phyloP scores from a whole-genome alignment of 2,113 vertebrate species.

The Gopherus flavomarginatus region DNA sequence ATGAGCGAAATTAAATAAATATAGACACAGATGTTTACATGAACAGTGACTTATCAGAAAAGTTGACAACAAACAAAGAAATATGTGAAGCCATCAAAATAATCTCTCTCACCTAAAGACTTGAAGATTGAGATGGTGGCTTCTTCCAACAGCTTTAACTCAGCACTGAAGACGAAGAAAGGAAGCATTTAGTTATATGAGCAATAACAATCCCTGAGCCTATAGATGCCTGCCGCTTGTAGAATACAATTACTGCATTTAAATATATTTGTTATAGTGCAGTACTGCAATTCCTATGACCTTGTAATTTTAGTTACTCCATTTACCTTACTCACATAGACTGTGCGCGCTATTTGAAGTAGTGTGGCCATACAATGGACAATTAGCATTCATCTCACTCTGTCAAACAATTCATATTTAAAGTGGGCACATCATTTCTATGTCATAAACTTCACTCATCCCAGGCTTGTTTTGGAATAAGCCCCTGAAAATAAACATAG shows the following conservation, averaged over 20 bases:
- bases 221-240: not conserved
- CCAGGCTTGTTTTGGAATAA: not conserved
- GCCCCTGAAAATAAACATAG: rapidly evolving
- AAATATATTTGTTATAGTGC: not conserved
- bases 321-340: rapidly evolving
- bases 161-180: slow-evolving; percentile 79
- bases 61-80: not conserved
- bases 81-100: not conserved
- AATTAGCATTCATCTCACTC: not conserved
- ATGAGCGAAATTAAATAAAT: not conserved
- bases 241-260: not conserved
- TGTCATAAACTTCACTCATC: not conserved
- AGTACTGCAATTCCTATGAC: not conserved
- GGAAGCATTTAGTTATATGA: not conserved
- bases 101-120: slow-evolving; percentile 86
- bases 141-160: slow-evolving; percentile 94
- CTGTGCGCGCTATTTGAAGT: not conserved
- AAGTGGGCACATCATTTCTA: not conserved
- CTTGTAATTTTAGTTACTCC: not conserved
- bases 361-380: not conserved
- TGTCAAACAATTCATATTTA: not conserved
- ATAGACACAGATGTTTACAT: not conserved
- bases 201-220: not conserved
- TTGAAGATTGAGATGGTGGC: slow-evolving; percentile 91
- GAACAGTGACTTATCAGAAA: not conserved